Conservation (phyloP, 1,140 invertebrate species). For the Drosophila ironensis region DNA sequence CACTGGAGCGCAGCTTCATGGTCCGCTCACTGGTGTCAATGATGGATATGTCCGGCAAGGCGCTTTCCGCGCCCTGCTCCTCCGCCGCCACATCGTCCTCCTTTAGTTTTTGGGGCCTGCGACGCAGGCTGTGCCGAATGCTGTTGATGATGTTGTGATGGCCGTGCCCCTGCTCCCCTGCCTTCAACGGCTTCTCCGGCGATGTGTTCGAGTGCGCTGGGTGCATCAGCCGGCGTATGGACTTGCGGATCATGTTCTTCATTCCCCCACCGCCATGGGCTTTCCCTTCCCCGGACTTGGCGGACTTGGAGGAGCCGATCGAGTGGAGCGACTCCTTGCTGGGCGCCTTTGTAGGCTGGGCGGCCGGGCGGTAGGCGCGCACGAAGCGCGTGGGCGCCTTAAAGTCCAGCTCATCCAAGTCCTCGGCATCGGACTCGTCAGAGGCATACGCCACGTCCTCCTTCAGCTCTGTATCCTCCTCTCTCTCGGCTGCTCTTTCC, state of each 20-base stretch:
- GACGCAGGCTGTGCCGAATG: conserved; percentile 72
- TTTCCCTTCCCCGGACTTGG: conserved; percentile 26
- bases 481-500: background rate
- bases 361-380: conserved; percentile 59
- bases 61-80: background rate
- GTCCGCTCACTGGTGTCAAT: conserved; percentile 68
- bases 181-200: conserved; percentile 7
- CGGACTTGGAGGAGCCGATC: conserved; percentile 35
- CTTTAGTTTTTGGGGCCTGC: conserved; percentile 48
- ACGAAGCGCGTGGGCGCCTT: conserved; percentile 74
- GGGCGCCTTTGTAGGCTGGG: conserved; percentile 18
- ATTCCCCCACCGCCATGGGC: conserved; percentile 30
- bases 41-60: conserved; percentile 63
- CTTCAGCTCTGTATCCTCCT: background rate
- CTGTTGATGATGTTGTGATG: conserved; percentile 44
- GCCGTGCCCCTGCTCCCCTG: background rate
- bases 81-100: background rate
- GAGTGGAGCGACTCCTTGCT: conserved; percentile 74
- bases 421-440: conserved; percentile 59
- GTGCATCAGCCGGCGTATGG: conserved; percentile 72
- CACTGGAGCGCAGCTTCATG: conserved; percentile 64
- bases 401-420: conserved; percentile 45
- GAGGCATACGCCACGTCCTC: conserved; percentile 73
- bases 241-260: conserved; percentile 69
- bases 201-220: conserved; percentile 17